Evolutionary conservation across 1,140 invertebrate genomes (phyloP).

Genomic region (Apis laboriosa): DNA sequence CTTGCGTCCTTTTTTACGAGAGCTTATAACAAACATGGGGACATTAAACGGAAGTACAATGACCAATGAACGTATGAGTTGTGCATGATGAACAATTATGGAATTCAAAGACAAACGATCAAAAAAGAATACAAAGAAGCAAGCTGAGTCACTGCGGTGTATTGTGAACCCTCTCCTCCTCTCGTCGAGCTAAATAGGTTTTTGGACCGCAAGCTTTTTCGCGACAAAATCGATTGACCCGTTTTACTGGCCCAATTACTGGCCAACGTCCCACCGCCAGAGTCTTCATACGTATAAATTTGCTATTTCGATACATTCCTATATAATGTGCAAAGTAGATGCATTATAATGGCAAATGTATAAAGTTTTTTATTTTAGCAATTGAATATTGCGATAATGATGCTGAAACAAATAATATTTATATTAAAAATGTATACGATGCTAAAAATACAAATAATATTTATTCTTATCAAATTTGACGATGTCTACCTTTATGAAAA

Average conservation of each 20-base stretch:
- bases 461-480: background rate
- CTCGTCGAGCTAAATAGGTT: conserved; percentile 18
- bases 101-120: conserved; percentile 1
- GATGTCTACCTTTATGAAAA: background rate
- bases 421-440: too few relatives aligned
- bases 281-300: conserved; percentile 10
- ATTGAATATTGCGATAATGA: too few relatives aligned
- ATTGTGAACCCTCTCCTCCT: background rate
- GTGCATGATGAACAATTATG: background rate
- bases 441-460: background rate
- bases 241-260: conserved; percentile 49
- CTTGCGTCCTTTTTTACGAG: background rate
- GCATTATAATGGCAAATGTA: background rate
- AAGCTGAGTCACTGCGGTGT: background rate
- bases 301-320: background rate
- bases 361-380: background rate
- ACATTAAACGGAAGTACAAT: background rate
- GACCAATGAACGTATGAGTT: background rate
- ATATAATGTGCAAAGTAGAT: background rate
- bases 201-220: conserved; percentile 41
- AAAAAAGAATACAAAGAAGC: background rate
- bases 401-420: too few relatives aligned
- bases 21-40: background rate
- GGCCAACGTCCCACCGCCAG: background rate
- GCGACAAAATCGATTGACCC: conserved; percentile 38